Evolutionary conservation across 92 coral and sea anemone species (phyloP).

Genomic region (Meandrina meandrites): DNA sequence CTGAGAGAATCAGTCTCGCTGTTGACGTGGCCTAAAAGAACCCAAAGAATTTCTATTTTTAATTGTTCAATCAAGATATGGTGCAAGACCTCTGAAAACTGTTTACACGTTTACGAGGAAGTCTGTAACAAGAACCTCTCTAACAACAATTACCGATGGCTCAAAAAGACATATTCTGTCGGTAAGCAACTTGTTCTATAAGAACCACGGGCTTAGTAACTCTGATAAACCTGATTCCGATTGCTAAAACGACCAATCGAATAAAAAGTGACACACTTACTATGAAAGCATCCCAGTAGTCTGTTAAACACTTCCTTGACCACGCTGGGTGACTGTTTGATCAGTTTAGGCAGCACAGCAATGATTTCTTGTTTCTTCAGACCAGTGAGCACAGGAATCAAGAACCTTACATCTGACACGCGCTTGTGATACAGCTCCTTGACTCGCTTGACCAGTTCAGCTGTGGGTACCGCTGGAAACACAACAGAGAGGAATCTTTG

Average conservation of each 20-base stretch:
- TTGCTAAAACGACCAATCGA: neutral
- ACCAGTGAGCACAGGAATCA: conserved; percentile 96
- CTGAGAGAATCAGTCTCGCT: neutral
- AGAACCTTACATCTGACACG: conserved; percentile 97
- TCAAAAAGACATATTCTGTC: too few relatives aligned
- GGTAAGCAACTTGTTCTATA: neutral
- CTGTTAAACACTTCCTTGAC: conserved; percentile 98
- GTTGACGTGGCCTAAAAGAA: neutral
- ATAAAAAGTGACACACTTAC: conserved; percentile 47
- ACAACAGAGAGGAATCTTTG: neutral
- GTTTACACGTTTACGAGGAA: too few relatives aligned
- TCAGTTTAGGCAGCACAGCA: conserved; percentile 95
- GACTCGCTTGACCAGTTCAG: conserved; percentile 89
- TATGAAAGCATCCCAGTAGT: conserved; percentile 94
- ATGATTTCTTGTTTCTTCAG: conserved; percentile 94
- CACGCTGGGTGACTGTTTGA: conserved; percentile 98
- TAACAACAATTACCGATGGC: too few relatives aligned
- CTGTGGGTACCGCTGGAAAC: conserved; percentile 86
- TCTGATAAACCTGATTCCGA: neutral
- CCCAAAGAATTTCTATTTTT: neutral
- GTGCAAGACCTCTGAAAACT: neutral
- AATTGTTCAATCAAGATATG: neutral
- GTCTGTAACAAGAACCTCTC: too few relatives aligned
- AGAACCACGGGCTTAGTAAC: neutral
- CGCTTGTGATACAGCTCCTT: conserved; percentile 98